Conservation (phyloP, 2,888 invertebrate genomes). For the Acleris holmiana region DNA sequence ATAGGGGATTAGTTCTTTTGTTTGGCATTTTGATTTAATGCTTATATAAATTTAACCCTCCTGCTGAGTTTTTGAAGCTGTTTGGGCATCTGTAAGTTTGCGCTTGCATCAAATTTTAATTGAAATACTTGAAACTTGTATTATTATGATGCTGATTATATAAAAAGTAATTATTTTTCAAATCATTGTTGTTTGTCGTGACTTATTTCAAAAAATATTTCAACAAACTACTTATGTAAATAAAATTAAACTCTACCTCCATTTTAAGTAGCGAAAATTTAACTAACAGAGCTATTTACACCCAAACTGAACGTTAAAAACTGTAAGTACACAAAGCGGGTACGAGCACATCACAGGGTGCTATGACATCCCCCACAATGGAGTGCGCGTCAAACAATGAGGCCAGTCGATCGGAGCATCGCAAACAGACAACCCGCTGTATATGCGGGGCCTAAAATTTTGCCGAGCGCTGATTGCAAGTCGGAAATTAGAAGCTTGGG, state of each 20-base stretch:
- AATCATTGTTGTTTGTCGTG: too few species aligned
- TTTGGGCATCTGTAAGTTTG: background rate
- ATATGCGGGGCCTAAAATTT: slow-evolving; percentile 33
- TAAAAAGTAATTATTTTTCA: too few species aligned
- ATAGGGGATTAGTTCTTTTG: slow-evolving; percentile 35
- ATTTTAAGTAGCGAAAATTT: too few species aligned
- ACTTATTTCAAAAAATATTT: too few species aligned
- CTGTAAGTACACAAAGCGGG: slow-evolving; percentile 25
- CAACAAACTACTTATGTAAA: too few species aligned
- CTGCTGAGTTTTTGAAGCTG: slow-evolving; percentile 24
- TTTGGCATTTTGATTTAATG: slow-evolving; percentile 33
- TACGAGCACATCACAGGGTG: slow-evolving; percentile 32
- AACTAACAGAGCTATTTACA: slow-evolving; percentile 4
- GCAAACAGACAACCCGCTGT: slow-evolving; percentile 42
- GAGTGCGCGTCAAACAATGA: slow-evolving; percentile 49
- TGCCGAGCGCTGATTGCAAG: slow-evolving; percentile 6
- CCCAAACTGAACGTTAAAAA: slow-evolving; percentile 23
- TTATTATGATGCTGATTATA: too few species aligned
- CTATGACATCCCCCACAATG: slow-evolving; percentile 47
- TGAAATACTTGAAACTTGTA: too few species aligned
- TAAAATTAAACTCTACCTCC: too few species aligned
- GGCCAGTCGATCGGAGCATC: slow-evolving; percentile 52
- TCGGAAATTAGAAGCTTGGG: background rate
- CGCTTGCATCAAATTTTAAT: too few species aligned
- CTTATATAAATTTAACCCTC: slow-evolving; percentile 27